Conservation (phyloP, 2,797 vertebrate genomes). For the Botia kubotai region DNA sequence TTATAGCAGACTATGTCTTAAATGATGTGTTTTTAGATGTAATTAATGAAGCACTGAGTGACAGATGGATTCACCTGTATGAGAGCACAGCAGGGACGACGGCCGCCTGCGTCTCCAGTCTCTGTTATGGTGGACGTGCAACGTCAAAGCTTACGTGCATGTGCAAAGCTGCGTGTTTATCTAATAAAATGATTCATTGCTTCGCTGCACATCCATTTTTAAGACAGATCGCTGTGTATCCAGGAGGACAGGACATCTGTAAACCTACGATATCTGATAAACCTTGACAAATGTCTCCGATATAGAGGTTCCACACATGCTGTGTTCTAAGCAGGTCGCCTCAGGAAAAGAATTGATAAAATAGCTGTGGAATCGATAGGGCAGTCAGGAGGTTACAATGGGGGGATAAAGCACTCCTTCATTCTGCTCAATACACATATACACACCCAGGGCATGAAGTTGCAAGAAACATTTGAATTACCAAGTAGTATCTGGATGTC, state of each 20-base stretch:
- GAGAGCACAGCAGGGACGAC: background rate
- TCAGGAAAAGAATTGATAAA: slow-evolving; percentile 12
- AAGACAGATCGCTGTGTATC: slow-evolving; percentile 34
- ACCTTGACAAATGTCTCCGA: slow-evolving; percentile 6
- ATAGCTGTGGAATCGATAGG: slow-evolving; percentile 37
- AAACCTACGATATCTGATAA: slow-evolving; percentile 40
- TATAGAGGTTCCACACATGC: slow-evolving; percentile 6
- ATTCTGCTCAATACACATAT: slow-evolving; percentile 4
- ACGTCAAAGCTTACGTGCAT: background rate
- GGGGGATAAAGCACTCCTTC: slow-evolving; percentile 6
- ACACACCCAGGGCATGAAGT: background rate
- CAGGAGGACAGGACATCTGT: slow-evolving; percentile 36
- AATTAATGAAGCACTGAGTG: background rate
- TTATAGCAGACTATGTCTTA: background rate
- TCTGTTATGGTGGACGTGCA: background rate
- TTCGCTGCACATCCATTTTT: slow-evolving; percentile 20
- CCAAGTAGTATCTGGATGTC: background rate
- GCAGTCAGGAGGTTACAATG: slow-evolving; percentile 1
- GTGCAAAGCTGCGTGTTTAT: slow-evolving; percentile 5
- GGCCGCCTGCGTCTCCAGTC: background rate
- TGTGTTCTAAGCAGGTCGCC: slow-evolving; percentile 17
- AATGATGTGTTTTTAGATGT: background rate
- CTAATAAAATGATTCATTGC: slow-evolving; percentile 9
- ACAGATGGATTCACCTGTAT: slow-evolving; percentile 20
- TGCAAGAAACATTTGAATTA: background rate